These are phyloP conservation scores for Phyllostomus hastatus DNA, from an alignment of 2,113 vertebrate genomes.

Conservation along the genomic window DNA sequence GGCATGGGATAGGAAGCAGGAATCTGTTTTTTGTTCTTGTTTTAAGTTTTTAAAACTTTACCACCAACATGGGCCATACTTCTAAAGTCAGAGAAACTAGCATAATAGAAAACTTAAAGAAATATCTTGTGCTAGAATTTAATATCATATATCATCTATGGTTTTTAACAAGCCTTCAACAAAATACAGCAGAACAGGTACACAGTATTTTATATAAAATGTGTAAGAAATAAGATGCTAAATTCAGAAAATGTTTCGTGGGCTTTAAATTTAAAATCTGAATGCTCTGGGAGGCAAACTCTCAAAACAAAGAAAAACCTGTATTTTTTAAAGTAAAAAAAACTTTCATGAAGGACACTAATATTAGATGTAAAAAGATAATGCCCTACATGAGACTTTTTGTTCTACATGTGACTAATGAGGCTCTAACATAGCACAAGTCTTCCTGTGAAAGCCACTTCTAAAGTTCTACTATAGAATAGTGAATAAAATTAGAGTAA, in stretches of 20 bases:
- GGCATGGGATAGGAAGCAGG: background rate
- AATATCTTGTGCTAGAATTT: background rate
- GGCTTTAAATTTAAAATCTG: constrained; percentile 19
- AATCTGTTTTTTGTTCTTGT: background rate
- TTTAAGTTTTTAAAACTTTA: constrained; percentile 1
- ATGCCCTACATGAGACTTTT: background rate
- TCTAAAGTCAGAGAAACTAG: background rate
- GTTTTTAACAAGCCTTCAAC: background rate
- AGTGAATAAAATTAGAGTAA: background rate
- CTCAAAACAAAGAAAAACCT: background rate
- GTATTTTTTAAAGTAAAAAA: background rate
- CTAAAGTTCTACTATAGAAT: background rate
- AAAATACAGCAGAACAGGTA: constrained; percentile 24
- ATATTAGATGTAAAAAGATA: background rate
- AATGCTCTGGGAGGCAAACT: background rate
- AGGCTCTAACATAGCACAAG: background rate
- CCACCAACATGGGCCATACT: background rate
- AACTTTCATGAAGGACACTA: background rate
- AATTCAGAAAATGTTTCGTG: background rate
- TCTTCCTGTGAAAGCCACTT: background rate
- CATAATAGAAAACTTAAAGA: background rate
- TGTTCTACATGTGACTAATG: background rate
- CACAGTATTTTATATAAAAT: constrained; percentile 16
- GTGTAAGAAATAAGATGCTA: background rate
- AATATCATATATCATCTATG: background rate